Evolutionary conservation across 2,797 vertebrate genomes (phyloP).

Genomic region (Neosilurus hyrtlii): DNA sequence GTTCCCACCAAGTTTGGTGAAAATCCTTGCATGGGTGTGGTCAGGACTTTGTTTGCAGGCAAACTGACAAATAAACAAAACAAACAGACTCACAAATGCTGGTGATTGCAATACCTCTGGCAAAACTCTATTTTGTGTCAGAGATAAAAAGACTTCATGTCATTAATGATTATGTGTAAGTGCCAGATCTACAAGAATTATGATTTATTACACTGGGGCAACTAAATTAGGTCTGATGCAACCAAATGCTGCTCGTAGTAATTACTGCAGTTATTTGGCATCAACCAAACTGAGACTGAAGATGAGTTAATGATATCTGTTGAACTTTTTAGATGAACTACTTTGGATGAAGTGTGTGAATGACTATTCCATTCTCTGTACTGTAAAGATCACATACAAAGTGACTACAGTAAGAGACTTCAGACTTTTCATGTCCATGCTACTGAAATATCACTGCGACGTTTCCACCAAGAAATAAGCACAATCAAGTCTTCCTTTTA

Average conservation of each 20-base stretch:
- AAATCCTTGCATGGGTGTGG: too few relatives aligned
- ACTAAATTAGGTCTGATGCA: not conserved
- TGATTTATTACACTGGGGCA: not conserved
- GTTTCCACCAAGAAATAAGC: slow-evolving; percentile 15
- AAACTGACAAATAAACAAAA: too few relatives aligned
- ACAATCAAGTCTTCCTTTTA: not conserved
- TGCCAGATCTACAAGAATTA: not conserved
- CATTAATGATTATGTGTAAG: not conserved
- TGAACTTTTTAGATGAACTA: not conserved
- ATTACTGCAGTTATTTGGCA: not conserved
- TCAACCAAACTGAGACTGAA: not conserved
- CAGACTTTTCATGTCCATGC: not conserved
- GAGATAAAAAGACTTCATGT: not conserved
- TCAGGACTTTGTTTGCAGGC: too few relatives aligned
- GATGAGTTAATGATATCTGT: not conserved
- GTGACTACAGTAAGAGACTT: not conserved
- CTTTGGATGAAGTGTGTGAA: not conserved
- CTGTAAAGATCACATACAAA: not conserved
- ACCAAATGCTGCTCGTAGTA: not conserved
- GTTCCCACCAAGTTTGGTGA: too few relatives aligned
- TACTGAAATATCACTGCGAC: not conserved
- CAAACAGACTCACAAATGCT: too few relatives aligned
- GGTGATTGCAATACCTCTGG: too few relatives aligned
- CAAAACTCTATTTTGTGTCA: too few relatives aligned
- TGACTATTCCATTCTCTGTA: not conserved